A percentile compares a stretch with the other conserved stretches of the same genome.
These are phyloP conservation scores for Neolamprologus toae DNA, from an alignment of 2,113 vertebrate genomes.

Conservation along the genomic window DNA sequence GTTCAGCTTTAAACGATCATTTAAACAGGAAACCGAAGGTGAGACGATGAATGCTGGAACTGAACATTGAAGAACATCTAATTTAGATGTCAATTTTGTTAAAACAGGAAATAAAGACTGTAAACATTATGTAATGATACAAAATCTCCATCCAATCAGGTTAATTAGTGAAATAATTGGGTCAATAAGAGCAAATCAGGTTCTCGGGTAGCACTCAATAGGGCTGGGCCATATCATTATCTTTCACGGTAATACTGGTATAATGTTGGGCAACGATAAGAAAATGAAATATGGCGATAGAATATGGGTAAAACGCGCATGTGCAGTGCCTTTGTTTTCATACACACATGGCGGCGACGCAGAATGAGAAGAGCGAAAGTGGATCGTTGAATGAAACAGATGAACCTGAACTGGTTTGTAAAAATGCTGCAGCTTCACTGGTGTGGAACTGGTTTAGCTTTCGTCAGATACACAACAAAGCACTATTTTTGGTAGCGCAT, in stretches of 20 bases:
- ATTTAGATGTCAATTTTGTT: background rate
- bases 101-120: background rate
- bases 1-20: background rate
- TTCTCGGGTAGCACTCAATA: background rate
- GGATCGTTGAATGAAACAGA: accelerated
- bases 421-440: background rate
- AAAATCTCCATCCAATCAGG: background rate
- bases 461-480: too few species aligned
- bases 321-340: background rate
- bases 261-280: background rate
- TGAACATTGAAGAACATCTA: background rate
- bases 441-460: background rate
- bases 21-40: background rate
- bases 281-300: background rate
- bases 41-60: background rate
- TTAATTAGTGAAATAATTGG: background rate
- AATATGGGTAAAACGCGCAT: background rate
- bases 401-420: background rate
- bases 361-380: accelerated
- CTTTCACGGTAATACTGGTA: background rate
- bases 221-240: background rate
- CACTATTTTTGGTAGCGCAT: too few species aligned
- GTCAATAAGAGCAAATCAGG: background rate
- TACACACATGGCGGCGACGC: accelerated
- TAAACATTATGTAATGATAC: background rate